phyloP scores from a whole-genome alignment of 2,113 vertebrate species.

The Oryzias woworae region DNA sequence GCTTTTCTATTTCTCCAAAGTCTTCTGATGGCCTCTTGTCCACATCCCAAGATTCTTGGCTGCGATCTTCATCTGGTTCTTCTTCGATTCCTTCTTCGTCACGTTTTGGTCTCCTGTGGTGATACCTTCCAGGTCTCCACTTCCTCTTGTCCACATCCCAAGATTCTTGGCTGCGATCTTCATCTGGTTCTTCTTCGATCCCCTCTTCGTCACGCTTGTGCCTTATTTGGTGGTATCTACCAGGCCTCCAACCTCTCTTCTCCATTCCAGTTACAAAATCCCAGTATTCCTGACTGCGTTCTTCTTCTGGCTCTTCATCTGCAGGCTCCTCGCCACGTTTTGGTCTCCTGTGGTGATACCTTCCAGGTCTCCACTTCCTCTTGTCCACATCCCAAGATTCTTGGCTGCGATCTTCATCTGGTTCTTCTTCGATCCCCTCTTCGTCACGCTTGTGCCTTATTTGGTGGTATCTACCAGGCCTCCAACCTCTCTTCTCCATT shows the following conservation, averaged over 20 bases:
- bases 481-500: constrained; percentile 43
- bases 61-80: constrained; percentile 51
- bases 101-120: constrained; percentile 46
- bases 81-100: constrained; percentile 48
- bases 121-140: constrained; percentile 37
- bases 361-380: constrained; percentile 36
- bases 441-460: constrained; percentile 41
- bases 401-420: constrained; percentile 52
- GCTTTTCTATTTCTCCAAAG: constrained; percentile 53
- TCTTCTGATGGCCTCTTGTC: constrained; percentile 45
- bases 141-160: constrained; percentile 39
- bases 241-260: constrained; percentile 43
- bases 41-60: constrained; percentile 41
- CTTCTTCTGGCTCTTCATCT: constrained; percentile 19
- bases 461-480: constrained; percentile 33
- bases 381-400: constrained; percentile 46
- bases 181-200: constrained; percentile 6
- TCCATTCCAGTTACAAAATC: constrained; percentile 26
- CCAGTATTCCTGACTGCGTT: constrained; percentile 57
- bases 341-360: constrained; percentile 41
- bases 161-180: constrained; percentile 55
- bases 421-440: constrained; percentile 17
- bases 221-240: constrained; percentile 39
- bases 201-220: constrained; percentile 41
- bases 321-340: constrained; percentile 53